Evolutionary conservation across 2,888 invertebrate species (phyloP).

Genomic region (Athalia cordata): DNA sequence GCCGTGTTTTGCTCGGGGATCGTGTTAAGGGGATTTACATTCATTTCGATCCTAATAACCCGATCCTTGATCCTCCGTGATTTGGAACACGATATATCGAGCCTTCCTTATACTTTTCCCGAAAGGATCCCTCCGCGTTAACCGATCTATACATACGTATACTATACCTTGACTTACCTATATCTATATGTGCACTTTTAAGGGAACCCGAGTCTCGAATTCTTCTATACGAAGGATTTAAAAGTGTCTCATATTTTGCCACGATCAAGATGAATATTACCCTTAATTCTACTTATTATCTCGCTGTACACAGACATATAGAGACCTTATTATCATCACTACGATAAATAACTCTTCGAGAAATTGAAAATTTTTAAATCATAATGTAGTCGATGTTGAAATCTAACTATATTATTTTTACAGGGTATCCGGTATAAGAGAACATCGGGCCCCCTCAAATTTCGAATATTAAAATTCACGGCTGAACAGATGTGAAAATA

Average conservation of each 20-base stretch:
- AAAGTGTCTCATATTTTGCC: conserved; percentile 29
- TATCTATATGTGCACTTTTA: background rate
- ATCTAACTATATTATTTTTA: too few relatives aligned
- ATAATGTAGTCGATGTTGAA: too few relatives aligned
- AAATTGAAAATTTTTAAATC: too few relatives aligned
- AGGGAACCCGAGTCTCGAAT: conserved; percentile 16
- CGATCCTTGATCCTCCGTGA: conserved; percentile 70
- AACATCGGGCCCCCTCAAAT: too few relatives aligned
- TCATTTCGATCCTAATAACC: conserved; percentile 74
- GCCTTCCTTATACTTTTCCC: conserved; percentile 22
- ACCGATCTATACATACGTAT: background rate
- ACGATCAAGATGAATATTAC: conserved; percentile 3
- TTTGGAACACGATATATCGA: conserved; percentile 68
- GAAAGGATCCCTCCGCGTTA: conserved; percentile 16
- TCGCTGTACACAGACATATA: background rate
- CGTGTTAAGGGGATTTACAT: conserved; percentile 74
- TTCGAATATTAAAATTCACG: too few relatives aligned
- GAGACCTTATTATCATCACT: too few relatives aligned
- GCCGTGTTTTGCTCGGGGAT: conserved; percentile 73
- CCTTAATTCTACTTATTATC: background rate
- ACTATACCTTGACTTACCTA: too few relatives aligned
- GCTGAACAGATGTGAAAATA: too few relatives aligned
- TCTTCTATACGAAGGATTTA: conserved; percentile 33
- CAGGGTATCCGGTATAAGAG: too few relatives aligned
- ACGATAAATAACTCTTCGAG: too few relatives aligned